Evolutionary conservation across 1,140 invertebrate species (phyloP).

Genomic region (Drosophila paulistorum): DNA sequence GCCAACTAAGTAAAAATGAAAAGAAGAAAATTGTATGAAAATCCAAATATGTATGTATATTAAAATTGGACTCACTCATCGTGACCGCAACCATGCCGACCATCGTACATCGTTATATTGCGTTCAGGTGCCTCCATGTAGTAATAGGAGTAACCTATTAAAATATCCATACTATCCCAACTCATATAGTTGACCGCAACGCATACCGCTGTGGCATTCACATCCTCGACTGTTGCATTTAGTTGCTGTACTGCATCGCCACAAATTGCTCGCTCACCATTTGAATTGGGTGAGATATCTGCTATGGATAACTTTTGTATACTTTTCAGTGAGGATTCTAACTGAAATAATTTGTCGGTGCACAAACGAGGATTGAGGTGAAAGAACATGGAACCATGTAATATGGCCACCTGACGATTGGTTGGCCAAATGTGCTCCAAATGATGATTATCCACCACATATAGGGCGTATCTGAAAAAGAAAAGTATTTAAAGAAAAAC

Average conservation of each 20-base stretch:
- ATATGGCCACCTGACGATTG: constrained; percentile 84
- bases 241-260: constrained; percentile 31
- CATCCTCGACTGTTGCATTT: constrained; percentile 47
- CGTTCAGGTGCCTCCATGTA: constrained; percentile 87
- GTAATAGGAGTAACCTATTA: constrained; percentile 91
- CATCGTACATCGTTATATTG: constrained; percentile 90
- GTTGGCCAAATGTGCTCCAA: constrained; percentile 94
- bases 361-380: constrained; percentile 97
- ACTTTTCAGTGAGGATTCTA: constrained; percentile 49
- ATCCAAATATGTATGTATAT: neutral
- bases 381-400: constrained; percentile 90
- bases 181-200: constrained; percentile 86
- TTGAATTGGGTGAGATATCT: constrained; percentile 93
- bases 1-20: constrained; percentile 62
- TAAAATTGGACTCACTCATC: constrained; percentile 81
- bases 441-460: constrained; percentile 95
- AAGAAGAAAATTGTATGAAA: neutral
- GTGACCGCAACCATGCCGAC: constrained; percentile 91
- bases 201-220: constrained; percentile 84
- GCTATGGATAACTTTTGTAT: constrained; percentile 84
- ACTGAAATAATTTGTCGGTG: constrained; percentile 88
- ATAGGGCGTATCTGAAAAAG: constrained; percentile 86
- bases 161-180: constrained; percentile 86
- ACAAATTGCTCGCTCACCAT: constrained; percentile 95
- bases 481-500: neutral